phyloP scores from a whole-genome alignment of 2,113 vertebrate species.

The Scolopax mira region DNA sequence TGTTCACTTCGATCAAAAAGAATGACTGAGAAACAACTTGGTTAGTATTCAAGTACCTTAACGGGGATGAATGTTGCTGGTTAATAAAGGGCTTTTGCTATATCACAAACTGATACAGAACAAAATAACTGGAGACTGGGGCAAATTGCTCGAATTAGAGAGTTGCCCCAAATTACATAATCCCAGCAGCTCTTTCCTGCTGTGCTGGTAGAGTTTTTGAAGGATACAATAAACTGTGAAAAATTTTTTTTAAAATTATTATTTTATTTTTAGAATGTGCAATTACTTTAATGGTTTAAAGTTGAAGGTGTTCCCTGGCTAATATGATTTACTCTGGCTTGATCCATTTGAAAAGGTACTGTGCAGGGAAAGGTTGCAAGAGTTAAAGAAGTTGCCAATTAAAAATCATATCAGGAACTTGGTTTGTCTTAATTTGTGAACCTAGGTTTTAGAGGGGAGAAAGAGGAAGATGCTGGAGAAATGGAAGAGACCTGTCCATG shows the following conservation, averaged over 20 bases:
- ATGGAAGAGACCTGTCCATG: background rate
- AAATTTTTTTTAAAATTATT: background rate
- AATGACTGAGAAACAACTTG: background rate
- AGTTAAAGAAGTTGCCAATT: background rate
- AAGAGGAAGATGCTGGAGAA: background rate
- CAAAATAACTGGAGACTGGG: background rate
- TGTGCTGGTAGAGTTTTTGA: background rate
- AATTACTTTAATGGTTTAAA: background rate
- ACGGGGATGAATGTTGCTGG: background rate
- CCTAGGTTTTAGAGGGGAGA: accelerated
- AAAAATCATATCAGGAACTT: background rate
- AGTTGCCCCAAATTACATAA: background rate
- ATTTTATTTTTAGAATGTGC: background rate
- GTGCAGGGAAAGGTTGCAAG: background rate
- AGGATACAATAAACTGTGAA: background rate
- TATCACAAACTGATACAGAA: background rate
- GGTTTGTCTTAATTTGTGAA: background rate
- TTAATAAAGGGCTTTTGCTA: background rate
- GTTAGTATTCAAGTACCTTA: conserved; percentile 5
- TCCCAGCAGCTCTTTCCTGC: background rate
- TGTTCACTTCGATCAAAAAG: background rate
- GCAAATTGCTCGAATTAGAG: background rate
- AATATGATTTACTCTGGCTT: background rate
- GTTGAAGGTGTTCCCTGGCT: background rate
- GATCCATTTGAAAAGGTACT: background rate